A percentile compares a stretch with the other conserved stretches of the same genome.
Conservation (phyloP, 1,140 invertebrate species). For the Pseudachorutes palmiensis region DNA sequence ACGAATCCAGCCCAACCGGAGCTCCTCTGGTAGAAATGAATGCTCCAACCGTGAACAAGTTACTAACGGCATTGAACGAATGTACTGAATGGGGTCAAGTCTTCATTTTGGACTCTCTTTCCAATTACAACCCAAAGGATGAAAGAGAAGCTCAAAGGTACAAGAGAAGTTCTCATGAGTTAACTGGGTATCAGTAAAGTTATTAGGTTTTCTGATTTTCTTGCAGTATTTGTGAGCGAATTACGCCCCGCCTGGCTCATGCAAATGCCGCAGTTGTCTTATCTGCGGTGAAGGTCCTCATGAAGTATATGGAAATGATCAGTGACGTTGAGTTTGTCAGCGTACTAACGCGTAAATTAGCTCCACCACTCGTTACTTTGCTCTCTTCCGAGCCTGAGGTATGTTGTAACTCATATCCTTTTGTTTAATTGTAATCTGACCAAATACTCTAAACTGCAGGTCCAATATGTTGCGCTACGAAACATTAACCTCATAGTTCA, state of each 20-base stretch:
- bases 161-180: conserved; percentile 6
- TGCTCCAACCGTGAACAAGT: conserved; percentile 94
- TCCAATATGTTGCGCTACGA: conserved; percentile 95
- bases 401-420: not conserved
- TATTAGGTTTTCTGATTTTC: not conserved
- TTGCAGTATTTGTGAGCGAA: conserved; percentile 87
- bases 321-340: conserved; percentile 87
- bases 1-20: conserved; percentile 88
- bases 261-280: conserved; percentile 99
- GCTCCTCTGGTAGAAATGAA: conserved; percentile 94
- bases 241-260: conserved; percentile 94
- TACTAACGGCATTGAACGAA: conserved; percentile 96
- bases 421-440: not conserved
- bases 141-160: conserved; percentile 94
- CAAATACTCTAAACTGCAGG: conserved; percentile 40
- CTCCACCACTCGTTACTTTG: conserved; percentile 96
- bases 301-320: conserved; percentile 95
- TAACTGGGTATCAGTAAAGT: conserved; percentile 3
- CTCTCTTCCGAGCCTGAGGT: conserved; percentile 94
- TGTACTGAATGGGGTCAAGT: conserved; percentile 99
- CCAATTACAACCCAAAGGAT: conserved; percentile 95
- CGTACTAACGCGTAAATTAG: conserved; percentile 90
- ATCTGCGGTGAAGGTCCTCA: conserved; percentile 85
- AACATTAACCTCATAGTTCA: conserved; percentile 99
- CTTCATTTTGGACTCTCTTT: conserved; percentile 95